A percentile compares a stretch with the other conserved stretches of the same genome.
Evolutionary conservation across 2,888 invertebrate genomes (phyloP).

Genomic region (Cactoblastis cactorum): DNA sequence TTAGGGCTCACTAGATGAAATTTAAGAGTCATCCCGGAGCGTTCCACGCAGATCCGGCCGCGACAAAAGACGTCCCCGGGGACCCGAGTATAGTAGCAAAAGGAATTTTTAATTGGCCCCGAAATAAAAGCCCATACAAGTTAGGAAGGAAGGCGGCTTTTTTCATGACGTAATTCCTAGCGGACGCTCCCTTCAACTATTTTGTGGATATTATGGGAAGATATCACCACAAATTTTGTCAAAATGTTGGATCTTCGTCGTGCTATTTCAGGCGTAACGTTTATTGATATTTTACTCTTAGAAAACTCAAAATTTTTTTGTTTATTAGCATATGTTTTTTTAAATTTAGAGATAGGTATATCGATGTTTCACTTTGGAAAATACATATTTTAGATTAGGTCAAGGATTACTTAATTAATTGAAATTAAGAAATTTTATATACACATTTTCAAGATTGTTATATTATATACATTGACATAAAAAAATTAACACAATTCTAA

Average conservation of each 20-base stretch:
- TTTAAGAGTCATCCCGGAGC: slow-evolving; percentile 58
- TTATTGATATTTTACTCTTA: neutral
- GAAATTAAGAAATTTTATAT: too few relatives aligned
- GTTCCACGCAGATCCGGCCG: slow-evolving; percentile 54
- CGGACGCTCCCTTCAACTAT: slow-evolving; percentile 33
- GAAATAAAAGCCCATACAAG: slow-evolving; percentile 57
- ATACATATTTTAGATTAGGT: too few relatives aligned
- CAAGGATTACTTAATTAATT: too few relatives aligned
- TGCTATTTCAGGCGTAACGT: neutral
- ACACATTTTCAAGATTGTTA: too few relatives aligned
- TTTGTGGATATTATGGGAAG: slow-evolving; percentile 30
- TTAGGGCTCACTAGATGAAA: slow-evolving; percentile 59
- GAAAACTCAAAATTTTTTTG: slow-evolving; percentile 4
- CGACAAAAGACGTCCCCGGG: slow-evolving; percentile 58
- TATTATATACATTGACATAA: too few relatives aligned
- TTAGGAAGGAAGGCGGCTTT: slow-evolving; percentile 41
- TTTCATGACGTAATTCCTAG: slow-evolving; percentile 39
- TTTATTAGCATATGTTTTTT: too few relatives aligned
- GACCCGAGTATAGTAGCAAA: slow-evolving; percentile 48
- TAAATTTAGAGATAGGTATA: too few relatives aligned
- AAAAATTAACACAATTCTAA: too few relatives aligned
- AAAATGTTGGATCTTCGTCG: slow-evolving; percentile 16
- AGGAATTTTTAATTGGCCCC: slow-evolving; percentile 70
- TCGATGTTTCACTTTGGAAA: too few relatives aligned
- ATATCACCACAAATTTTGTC: slow-evolving; percentile 17